Percentiles rank a stretch among this genome's conserved stretches.
Conservation (phyloP, 1,140 invertebrate genomes). For the Brachionus angularis region DNA sequence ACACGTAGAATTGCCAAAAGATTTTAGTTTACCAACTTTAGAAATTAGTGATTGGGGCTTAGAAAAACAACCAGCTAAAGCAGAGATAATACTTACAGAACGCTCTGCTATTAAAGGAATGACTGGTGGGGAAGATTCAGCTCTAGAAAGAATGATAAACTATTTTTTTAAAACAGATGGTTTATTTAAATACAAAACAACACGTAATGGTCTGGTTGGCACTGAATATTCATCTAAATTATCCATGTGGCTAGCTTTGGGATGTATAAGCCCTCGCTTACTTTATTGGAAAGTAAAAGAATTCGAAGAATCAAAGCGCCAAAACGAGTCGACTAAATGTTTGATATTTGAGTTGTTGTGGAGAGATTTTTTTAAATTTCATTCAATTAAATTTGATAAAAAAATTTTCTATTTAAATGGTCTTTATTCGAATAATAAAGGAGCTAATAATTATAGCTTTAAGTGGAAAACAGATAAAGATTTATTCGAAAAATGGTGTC, state of each 20-base stretch:
- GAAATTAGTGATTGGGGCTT: background rate
- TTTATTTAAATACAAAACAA: constrained; percentile 57
- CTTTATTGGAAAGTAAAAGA: constrained; percentile 55
- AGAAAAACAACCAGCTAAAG: background rate
- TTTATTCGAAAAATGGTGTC: constrained; percentile 54
- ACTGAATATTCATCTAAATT: constrained; percentile 59
- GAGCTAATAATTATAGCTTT: constrained; percentile 49
- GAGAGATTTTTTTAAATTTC: constrained; percentile 59
- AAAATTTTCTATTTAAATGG: constrained; percentile 53
- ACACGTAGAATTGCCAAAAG: background rate
- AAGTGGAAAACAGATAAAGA: constrained; percentile 53
- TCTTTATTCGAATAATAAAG: constrained; percentile 44
- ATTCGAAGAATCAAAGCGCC: constrained; percentile 52
- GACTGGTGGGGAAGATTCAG: constrained; percentile 55
- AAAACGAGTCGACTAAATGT: constrained; percentile 59
- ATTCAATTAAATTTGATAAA: constrained; percentile 57
- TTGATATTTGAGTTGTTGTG: constrained; percentile 58
- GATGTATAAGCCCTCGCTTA: constrained; percentile 55
- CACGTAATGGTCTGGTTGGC: constrained; percentile 57
- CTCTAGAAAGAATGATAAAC: constrained; percentile 49
- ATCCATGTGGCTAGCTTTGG: constrained; percentile 55
- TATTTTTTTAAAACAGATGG: constrained; percentile 56
- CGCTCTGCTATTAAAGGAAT: constrained; percentile 46
- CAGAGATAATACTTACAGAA: background rate
- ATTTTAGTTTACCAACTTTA: constrained; percentile 32